Percentiles rank a stretch among this genome's conserved stretches.
Conservation (phyloP, 1,140 invertebrate species). For the Tenebrio molitor region DNA sequence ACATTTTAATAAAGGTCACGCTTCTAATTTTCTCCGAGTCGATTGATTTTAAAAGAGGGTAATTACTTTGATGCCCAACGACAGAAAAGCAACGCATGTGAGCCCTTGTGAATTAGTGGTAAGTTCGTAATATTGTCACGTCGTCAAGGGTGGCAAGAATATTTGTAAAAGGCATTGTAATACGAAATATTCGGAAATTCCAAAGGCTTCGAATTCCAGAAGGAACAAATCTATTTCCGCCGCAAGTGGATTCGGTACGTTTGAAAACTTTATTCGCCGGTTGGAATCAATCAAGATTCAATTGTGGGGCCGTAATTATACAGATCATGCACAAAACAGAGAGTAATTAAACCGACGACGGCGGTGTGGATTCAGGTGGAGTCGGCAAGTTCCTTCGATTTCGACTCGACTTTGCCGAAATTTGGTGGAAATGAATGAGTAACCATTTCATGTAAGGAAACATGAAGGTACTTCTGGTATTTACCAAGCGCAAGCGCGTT, state of each 20-base stretch:
- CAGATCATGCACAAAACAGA: no score
- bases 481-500: constrained; percentile 38
- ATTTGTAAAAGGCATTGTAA: background rate
- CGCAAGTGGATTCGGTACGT: no score
- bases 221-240: no score
- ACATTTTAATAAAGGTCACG: background rate
- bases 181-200: constrained; percentile 15
- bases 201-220: background rate
- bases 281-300: background rate
- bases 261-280: no score
- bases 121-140: constrained; percentile 12
- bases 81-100: background rate
- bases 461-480: constrained; percentile 38
- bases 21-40: background rate
- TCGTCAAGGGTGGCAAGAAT: background rate
- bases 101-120: background rate
- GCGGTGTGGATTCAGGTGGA: no score
- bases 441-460: constrained; percentile 24
- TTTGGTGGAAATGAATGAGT: constrained; percentile 17
- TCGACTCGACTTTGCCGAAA: background rate
- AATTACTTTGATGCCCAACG: background rate
- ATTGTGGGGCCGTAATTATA: no score
- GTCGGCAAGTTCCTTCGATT: background rate
- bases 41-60: background rate
- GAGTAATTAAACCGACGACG: background rate